Percentiles rank a stretch among this genome's conserved stretches.
Conservation (phyloP, 1,140 invertebrate genomes). For the Formica selysi region DNA sequence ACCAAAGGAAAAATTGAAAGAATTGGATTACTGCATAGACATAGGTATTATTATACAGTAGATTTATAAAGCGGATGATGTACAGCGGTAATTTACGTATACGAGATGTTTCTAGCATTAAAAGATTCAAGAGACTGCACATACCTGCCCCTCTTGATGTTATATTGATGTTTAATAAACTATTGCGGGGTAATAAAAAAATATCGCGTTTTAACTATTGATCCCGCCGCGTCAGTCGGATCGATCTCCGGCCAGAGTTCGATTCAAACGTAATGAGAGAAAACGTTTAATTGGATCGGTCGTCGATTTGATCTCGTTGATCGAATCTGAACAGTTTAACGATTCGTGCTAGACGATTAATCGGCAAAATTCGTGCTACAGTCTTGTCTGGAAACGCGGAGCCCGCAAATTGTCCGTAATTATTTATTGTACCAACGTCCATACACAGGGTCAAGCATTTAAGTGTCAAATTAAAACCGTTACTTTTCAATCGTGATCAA, state of each 20-base stretch:
- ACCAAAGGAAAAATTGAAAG: neutral
- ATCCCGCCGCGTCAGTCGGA: conserved; percentile 53
- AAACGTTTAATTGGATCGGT: conserved; percentile 71
- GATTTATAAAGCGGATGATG: conserved; percentile 15
- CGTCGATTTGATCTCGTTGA: conserved; percentile 68
- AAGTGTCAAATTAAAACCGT: conserved; percentile 46
- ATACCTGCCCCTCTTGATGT: conserved; percentile 16
- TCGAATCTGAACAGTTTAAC: conserved; percentile 71
- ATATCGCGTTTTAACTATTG: conserved; percentile 62
- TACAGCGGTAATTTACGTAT: conserved; percentile 3
- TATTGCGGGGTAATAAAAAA: conserved; percentile 45
- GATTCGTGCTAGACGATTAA: conserved; percentile 67
- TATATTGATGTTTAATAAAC: conserved; percentile 61
- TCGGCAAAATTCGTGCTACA: conserved; percentile 63
- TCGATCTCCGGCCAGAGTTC: conserved; percentile 52
- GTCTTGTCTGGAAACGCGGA: conserved; percentile 58
- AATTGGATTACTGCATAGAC: neutral
- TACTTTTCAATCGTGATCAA: conserved; percentile 50
- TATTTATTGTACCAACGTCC: conserved; percentile 60
- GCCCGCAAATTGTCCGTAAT: conserved; percentile 56
- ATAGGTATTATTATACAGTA: neutral
- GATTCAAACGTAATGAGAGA: conserved; percentile 58
- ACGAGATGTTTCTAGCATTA: neutral
- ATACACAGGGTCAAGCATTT: conserved; percentile 43
- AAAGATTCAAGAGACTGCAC: conserved; percentile 28